Conservation (phyloP, 2,797 vertebrate species). For the Microctenopoma lineatum region DNA sequence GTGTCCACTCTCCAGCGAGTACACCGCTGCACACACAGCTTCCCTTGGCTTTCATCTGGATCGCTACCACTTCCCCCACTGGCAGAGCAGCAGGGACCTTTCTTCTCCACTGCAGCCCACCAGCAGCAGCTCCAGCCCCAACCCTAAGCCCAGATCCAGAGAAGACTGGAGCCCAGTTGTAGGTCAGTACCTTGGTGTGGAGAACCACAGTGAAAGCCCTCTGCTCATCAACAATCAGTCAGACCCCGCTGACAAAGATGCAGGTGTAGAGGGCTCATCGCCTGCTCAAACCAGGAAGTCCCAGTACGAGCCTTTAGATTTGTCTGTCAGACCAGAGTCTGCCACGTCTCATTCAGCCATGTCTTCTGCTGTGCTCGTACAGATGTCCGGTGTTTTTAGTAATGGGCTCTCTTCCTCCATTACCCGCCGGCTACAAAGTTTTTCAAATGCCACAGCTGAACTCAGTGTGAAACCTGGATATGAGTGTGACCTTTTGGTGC, state of each 20-base stretch:
- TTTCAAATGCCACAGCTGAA: slow-evolving; percentile 57
- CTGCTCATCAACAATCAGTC: slow-evolving; percentile 63
- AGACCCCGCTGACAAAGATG: slow-evolving; percentile 77
- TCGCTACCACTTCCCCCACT: slow-evolving; percentile 87
- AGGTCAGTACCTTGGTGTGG: slow-evolving; percentile 85
- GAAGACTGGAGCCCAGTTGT: slow-evolving; percentile 81
- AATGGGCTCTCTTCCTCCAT: slow-evolving; percentile 72
- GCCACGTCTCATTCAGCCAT: slow-evolving; percentile 59
- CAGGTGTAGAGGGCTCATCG: slow-evolving; percentile 58
- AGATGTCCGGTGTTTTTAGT: slow-evolving; percentile 80
- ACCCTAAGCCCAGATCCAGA: slow-evolving; percentile 80
- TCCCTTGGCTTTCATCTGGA: slow-evolving; percentile 93
- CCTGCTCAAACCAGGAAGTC: slow-evolving; percentile 85
- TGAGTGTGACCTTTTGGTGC: slow-evolving; percentile 86
- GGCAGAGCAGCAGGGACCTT: slow-evolving; percentile 86
- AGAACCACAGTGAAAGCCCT: slow-evolving; percentile 80
- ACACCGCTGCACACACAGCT: slow-evolving; percentile 88
- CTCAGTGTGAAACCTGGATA: slow-evolving; percentile 55
- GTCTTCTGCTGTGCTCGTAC: slow-evolving; percentile 70
- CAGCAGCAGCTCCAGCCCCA: slow-evolving; percentile 78
- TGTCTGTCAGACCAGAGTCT: slow-evolving; percentile 89
- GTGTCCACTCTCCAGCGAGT: slow-evolving; percentile 90
- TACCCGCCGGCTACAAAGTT: slow-evolving; percentile 62
- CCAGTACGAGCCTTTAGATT: slow-evolving; percentile 92
- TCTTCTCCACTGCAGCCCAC: slow-evolving; percentile 80